phyloP scores from a whole-genome alignment of 2,888 invertebrate species.

The Watsonalla binaria region DNA sequence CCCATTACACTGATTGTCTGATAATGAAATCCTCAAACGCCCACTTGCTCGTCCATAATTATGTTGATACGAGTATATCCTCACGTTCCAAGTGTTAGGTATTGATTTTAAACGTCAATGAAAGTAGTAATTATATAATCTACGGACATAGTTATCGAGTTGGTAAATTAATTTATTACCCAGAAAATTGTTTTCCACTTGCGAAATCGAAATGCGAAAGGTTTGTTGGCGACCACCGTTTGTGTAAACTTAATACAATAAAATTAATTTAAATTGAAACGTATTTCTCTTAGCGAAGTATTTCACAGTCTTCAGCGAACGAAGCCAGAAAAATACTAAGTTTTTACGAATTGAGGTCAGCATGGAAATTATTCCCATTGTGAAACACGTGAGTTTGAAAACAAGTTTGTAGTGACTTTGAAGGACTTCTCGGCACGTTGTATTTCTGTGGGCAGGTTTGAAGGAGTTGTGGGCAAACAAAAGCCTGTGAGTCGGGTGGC shows the following conservation, averaged over 20 bases:
- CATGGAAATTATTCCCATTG: slow-evolving; percentile 42
- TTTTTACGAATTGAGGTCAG: slow-evolving; percentile 30
- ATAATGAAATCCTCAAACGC: slow-evolving; percentile 31
- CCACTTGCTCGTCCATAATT: not conserved
- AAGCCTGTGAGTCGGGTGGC: slow-evolving; percentile 32
- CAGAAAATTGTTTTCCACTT: not conserved
- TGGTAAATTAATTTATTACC: too few relatives aligned
- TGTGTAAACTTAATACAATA: slow-evolving; percentile 4
- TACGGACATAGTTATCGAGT: not conserved
- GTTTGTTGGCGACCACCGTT: slow-evolving; percentile 4
- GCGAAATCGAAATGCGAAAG: not conserved
- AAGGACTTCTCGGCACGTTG: slow-evolving; percentile 61
- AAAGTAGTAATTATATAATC: too few relatives aligned
- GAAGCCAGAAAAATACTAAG: slow-evolving; percentile 40
- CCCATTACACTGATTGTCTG: slow-evolving; percentile 42
- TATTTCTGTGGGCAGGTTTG: slow-evolving; percentile 30
- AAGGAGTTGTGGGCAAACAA: slow-evolving; percentile 57
- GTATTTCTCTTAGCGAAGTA: slow-evolving; percentile 14
- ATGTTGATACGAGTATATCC: not conserved
- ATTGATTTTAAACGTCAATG: not conserved
- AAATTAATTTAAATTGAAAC: slow-evolving; percentile 6
- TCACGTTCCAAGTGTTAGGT: not conserved
- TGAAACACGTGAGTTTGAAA: slow-evolving; percentile 53
- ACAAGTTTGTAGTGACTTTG: slow-evolving; percentile 53
- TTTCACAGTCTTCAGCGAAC: slow-evolving; percentile 27